phyloP scores from a whole-genome alignment of 2,888 invertebrate genomes.

The Temnothorax unifasciatus region DNA sequence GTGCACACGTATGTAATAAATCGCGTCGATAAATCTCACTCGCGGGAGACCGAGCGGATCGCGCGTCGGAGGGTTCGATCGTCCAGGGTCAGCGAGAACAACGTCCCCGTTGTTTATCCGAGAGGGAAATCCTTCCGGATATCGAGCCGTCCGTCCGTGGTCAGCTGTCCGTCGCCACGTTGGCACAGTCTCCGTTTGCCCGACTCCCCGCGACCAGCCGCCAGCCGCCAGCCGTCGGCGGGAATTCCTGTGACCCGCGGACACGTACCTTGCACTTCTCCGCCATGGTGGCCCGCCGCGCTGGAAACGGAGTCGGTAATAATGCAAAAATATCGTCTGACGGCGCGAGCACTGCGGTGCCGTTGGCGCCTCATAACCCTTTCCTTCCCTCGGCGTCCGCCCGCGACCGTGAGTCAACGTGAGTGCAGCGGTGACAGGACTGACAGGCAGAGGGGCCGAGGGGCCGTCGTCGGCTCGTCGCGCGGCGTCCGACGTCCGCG shows the following conservation, averaged over 20 bases:
- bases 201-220: not conserved
- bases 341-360: conserved; percentile 65
- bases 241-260: not conserved
- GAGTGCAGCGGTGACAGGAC: not conserved
- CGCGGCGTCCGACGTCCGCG: not conserved
- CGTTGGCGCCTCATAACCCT: conserved; percentile 82
- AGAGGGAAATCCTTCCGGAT: not conserved
- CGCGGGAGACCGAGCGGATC: not conserved
- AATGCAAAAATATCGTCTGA: conserved; percentile 76
- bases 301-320: conserved; percentile 70
- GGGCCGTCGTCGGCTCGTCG: not conserved
- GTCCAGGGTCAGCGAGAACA: too few relatives aligned
- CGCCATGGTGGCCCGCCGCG: conserved; percentile 78
- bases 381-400: conserved; percentile 30
- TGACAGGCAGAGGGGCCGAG: not conserved
- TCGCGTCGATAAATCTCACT: not conserved
- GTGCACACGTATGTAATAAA: not conserved
- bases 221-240: not conserved
- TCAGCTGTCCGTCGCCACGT: conserved; percentile 53
- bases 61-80: not conserved
- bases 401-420: conserved; percentile 16
- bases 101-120: not conserved
- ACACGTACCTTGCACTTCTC: conserved; percentile 83
- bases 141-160: not conserved
- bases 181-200: not conserved